These are phyloP conservation scores for Glareola pratincola DNA, from an alignment of 2,113 vertebrate genomes.

Conservation along the genomic window DNA sequence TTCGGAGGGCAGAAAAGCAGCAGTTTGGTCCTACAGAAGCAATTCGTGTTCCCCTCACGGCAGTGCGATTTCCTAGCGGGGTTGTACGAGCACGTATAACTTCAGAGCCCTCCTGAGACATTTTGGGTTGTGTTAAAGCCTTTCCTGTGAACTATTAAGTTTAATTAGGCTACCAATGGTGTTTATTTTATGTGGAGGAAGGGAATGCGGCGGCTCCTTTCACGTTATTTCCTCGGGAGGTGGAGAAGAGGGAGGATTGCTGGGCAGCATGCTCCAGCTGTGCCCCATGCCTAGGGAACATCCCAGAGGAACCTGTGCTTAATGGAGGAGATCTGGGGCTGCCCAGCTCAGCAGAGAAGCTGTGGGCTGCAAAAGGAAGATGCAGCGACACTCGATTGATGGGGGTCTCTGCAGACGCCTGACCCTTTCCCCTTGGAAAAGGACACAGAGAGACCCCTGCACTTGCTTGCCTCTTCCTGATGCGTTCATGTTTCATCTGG, in stretches of 20 bases:
- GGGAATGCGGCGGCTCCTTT: neutral
- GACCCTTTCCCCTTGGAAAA: neutral
- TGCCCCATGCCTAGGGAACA: neutral
- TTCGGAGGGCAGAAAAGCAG: neutral
- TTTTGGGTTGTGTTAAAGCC: neutral
- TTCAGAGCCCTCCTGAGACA: slow-evolving; percentile 45
- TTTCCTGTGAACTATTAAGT: slow-evolving; percentile 9
- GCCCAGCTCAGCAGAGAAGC: neutral
- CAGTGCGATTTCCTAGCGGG: neutral
- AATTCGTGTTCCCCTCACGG: neutral
- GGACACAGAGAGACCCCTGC: neutral
- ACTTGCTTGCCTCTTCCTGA: neutral
- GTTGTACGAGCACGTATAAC: neutral
- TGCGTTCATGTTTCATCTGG: neutral
- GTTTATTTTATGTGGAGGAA: slow-evolving; percentile 24
- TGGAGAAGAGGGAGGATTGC: neutral
- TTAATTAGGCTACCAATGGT: neutral
- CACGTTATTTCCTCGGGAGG: neutral
- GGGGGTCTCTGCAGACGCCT: neutral
- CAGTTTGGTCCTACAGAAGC: neutral
- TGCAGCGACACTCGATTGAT: accelerated
- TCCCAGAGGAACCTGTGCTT: neutral
- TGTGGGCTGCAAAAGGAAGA: neutral
- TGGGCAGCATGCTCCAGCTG: neutral
- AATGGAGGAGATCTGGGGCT: neutral